These are phyloP conservation scores for Scomber colias DNA, from an alignment of 2,113 vertebrate genomes.

Conservation along the genomic window DNA sequence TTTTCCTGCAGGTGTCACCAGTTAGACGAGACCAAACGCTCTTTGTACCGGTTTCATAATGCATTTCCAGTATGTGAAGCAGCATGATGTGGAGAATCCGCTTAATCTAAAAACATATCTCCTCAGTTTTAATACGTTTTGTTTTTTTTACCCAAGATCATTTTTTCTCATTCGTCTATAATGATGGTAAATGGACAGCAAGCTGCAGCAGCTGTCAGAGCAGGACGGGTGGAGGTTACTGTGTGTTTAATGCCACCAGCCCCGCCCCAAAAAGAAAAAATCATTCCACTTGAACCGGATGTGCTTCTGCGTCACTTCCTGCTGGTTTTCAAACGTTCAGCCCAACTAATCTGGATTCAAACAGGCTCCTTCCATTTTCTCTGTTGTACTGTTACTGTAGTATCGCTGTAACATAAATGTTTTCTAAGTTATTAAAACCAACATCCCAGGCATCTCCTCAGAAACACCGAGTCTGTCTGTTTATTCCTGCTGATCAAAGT, in stretches of 20 bases:
- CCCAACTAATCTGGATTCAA: conserved; percentile 54
- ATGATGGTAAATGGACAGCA: no score
- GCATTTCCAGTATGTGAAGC: no score
- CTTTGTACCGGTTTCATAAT: not conserved
- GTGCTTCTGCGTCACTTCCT: conserved; percentile 19
- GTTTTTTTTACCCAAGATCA: no score
- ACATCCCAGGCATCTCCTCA: conserved; percentile 76
- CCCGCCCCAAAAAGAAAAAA: not conserved
- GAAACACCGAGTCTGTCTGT: not conserved
- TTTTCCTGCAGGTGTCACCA: conserved; percentile 32
- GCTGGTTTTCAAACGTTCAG: conserved; percentile 45
- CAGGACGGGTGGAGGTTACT: not conserved
- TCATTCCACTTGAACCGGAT: conserved; percentile 19
- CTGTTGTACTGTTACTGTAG: conserved; percentile 81
- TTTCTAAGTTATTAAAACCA: conserved; percentile 83
- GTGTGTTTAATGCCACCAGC: conserved; percentile 18
- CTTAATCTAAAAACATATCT: not conserved
- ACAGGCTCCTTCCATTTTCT: conserved; percentile 65
- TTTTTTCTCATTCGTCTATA: no score
- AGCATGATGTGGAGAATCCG: not conserved
- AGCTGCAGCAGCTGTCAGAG: no score
- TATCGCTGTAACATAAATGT: conserved; percentile 82
- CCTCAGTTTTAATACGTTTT: no score
- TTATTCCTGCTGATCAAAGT: not conserved
- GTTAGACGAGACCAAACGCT: not conserved